Evolutionary conservation across 2,888 invertebrate species (phyloP), one percentile per base, ranked within the genome.

Genomic region (Octonoba sinensis): DNA sequence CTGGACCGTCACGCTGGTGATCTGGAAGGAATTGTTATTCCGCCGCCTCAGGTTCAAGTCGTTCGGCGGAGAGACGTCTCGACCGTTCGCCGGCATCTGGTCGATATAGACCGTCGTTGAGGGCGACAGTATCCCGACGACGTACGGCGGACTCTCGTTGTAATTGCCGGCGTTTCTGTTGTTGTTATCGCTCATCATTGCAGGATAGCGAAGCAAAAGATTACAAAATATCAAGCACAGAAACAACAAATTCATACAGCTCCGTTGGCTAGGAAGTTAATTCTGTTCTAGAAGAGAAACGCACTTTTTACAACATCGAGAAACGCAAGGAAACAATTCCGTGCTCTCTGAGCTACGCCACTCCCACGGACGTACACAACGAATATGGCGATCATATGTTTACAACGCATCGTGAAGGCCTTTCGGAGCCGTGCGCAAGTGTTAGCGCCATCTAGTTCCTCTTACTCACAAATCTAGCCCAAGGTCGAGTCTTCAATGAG

Each of bases 21-120:
- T 96, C 91, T 96, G 96, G 91, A 96, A 96, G 87, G 95, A 95
- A 89, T 95, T 94, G 89, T 94, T 95, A 91, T 95, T 95, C 18
- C 78, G 67, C 16, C 60, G 72, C 44, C 56, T 36, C 47, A 81
- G 22, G 36, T 82, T 82, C 27, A 74, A 36, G 24, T 75, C 75
- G 6, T 13, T 66, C 20, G 74, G 74, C 12, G 69, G 82, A 3
- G 44, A 46, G 4, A 60, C n/a, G 22, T 64, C 36, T 16, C 62
- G 56, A 3, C 66, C 65, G 22, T 65, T 71, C 13, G 70, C 65
- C 18, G 71, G 71, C 20, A 57, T 51, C 36, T 76, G 82, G 72
- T 82, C 82, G 36, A 82, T 74, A 20, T 72, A 72, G 66, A 82
- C 27, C n/a, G 82, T 82, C 13, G 81, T 70, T 51, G 82, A 76